Conservation (phyloP, 2,888 invertebrate genomes). For the Noctua comes region DNA sequence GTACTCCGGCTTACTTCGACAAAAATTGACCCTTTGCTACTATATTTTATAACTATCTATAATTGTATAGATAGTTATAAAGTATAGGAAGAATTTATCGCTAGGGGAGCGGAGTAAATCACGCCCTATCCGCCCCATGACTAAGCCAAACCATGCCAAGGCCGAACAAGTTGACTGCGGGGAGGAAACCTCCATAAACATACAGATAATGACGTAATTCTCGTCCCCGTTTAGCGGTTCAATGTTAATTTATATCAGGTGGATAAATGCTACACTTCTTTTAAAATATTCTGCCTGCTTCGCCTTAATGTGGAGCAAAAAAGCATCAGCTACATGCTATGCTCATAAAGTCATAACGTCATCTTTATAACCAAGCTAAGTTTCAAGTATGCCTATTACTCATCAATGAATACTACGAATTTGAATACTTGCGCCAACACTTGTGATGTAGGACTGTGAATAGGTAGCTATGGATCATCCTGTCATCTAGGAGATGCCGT, state of each 20-base stretch:
- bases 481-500: slow-evolving; percentile 8
- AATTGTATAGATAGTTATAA: background rate
- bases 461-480: slow-evolving; percentile 20
- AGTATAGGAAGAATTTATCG: slow-evolving; percentile 2
- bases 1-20: no score
- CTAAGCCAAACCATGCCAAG: slow-evolving; percentile 66
- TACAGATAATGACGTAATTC: slow-evolving; percentile 51
- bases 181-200: slow-evolving; percentile 60
- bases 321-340: slow-evolving; percentile 10
- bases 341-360: slow-evolving; percentile 49
- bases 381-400: slow-evolving; percentile 43
- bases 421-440: slow-evolving; percentile 28
- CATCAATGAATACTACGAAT: slow-evolving; percentile 51
- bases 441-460: slow-evolving; percentile 10
- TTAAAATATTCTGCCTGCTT: background rate
- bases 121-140: slow-evolving; percentile 57
- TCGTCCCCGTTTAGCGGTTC: slow-evolving; percentile 26
- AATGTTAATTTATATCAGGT: slow-evolving; percentile 21
- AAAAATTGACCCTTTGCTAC: no score
- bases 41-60: background rate
- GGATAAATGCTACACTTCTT: background rate
- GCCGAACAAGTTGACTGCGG: slow-evolving; percentile 50
- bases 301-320: slow-evolving; percentile 28
- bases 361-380: slow-evolving; percentile 34
- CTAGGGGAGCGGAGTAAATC: slow-evolving; percentile 41